Base-by-base conservation (phyloP, 1,140 invertebrate genomes). In the Drosophila pseudoobscura region DNA sequence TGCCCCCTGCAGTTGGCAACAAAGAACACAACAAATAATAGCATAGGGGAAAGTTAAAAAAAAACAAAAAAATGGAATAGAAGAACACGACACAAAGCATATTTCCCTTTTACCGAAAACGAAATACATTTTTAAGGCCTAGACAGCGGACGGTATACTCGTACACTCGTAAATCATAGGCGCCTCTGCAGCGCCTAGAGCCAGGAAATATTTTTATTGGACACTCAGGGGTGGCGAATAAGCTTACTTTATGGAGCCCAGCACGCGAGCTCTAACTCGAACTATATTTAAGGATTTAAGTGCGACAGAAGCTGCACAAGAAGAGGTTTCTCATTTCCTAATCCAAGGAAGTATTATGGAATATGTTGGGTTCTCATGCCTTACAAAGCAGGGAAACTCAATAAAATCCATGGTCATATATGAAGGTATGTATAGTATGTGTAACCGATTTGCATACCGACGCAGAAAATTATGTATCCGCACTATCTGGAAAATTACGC, bases 111-210 rank as follows among this genome's bases (percentile, higher is more conserved):
- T 49, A 31, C 46, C 41, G 44, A 54, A 80, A 76, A 73, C 62
- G 47, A 65, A 75, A 75, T 64, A 73, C 73, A 79, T 57, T 73
- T 85, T 85, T 70, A 84, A 77, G 73, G 66, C 59, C 49, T 11
- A 44, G 9, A 26, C 26, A 44, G 39, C 31, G 15, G 31, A 24
- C 15, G 63, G 39, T 8, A 55, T 60, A 15, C 15, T 15, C 15
- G 15, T 15, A 20, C 20, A 20, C 20, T 20, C 3, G 85, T 85
- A 85, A 85, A 85, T 85, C 77, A 77, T 62, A 17, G 11, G 52
- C 66, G 56, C 66, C 35, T 64, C 53, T 68, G 22, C 57, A 22
- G 29, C 22, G 64, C 79, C 74, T 29, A 31, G 55, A 79, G 78
- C 35, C 56, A 59, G 54, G 31, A 47, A 31, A 57, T 60, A 69